A percentile compares a stretch with the other conserved stretches of the same genome.
Conservation (phyloP, 2,113 vertebrate genomes). For the Patagioenas fasciata region DNA sequence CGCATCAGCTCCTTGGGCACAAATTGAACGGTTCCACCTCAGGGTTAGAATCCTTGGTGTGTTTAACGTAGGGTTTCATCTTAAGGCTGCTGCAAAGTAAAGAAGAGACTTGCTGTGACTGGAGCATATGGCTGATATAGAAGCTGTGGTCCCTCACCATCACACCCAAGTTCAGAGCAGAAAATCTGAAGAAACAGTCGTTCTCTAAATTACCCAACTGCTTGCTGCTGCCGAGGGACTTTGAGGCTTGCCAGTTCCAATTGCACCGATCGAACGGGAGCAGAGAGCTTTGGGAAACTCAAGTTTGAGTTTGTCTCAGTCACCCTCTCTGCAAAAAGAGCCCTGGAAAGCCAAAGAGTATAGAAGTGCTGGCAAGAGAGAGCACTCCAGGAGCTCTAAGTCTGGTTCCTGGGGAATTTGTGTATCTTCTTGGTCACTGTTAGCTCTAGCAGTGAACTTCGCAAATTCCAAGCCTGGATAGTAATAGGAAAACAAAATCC, state of each 20-base stretch:
- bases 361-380: rapidly evolving
- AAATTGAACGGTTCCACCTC: background rate
- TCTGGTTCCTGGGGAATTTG: background rate
- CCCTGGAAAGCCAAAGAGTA: background rate
- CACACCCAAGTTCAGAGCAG: background rate
- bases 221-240: rapidly evolving
- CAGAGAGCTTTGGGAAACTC: background rate
- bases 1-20: background rate
- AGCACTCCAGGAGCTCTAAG: background rate
- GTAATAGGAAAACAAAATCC: background rate
- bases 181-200: background rate
- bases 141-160: rapidly evolving
- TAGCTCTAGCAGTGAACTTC: background rate
- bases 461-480: background rate
- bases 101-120: background rate
- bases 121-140: background rate
- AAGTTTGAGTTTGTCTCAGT: background rate
- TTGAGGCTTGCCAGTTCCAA: background rate
- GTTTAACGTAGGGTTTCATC: background rate
- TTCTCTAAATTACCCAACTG: background rate
- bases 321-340: background rate
- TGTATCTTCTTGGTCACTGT: background rate
- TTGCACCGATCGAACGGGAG: rapidly evolving
- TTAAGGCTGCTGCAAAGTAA: background rate
- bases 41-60: rapidly evolving